Evolutionary conservation across 2,797 vertebrate genomes (phyloP).

Genomic region (Hypotaenidia okinawae): DNA sequence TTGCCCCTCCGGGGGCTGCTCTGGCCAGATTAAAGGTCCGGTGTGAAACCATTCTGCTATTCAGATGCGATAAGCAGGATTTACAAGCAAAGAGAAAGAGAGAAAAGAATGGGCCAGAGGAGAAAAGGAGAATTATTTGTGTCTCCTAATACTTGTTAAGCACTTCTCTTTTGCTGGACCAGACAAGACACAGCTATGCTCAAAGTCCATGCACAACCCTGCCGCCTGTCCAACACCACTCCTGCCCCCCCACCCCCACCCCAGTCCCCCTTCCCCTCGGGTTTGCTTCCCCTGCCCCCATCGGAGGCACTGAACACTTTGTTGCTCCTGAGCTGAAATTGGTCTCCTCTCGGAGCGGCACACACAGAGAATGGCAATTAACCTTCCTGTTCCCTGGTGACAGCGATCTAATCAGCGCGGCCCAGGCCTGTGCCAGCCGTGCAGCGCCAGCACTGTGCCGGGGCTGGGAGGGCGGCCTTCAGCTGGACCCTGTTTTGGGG

Average conservation of each 20-base stretch:
- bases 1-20: constrained; percentile 79
- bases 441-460: neutral
- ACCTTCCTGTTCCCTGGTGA: constrained; percentile 77
- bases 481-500: accelerated
- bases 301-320: constrained; percentile 49
- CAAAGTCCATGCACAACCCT: constrained; percentile 69
- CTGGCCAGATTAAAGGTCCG: constrained; percentile 83
- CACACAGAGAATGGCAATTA: constrained; percentile 81
- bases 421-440: constrained; percentile 16
- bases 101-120: constrained; percentile 78
- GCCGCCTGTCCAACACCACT: constrained; percentile 24
- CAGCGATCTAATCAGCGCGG: constrained; percentile 79
- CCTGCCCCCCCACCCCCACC: neutral
- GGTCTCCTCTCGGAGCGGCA: constrained; percentile 63
- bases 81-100: constrained; percentile 82
- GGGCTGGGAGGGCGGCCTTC: neutral
- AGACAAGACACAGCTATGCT: constrained; percentile 79
- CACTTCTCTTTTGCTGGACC: constrained; percentile 79
- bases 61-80: constrained; percentile 83
- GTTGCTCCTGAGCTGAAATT: constrained; percentile 76
- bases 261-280: neutral
- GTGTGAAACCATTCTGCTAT: constrained; percentile 81
- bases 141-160: constrained; percentile 84
- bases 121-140: constrained; percentile 85
- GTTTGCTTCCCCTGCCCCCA: constrained; percentile 51